Conservation (phyloP, 2,888 invertebrate species). For the Lasioglossum calceatum region DNA sequence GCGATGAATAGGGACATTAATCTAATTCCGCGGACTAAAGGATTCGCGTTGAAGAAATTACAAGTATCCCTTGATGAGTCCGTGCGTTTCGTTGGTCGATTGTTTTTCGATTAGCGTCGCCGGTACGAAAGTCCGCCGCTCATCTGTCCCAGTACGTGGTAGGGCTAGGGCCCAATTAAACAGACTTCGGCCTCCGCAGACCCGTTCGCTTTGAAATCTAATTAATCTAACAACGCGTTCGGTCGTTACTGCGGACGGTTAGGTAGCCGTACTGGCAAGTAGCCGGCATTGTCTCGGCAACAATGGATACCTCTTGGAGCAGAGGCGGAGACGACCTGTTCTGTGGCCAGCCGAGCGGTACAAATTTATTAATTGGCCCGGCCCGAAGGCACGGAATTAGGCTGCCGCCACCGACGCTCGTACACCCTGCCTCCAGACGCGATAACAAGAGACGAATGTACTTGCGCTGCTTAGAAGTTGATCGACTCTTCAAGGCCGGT, state of each 20-base stretch:
- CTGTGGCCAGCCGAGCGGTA: slow-evolving; percentile 71
- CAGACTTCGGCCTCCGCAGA: slow-evolving; percentile 30
- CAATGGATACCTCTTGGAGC: slow-evolving; percentile 75
- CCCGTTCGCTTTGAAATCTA: slow-evolving; percentile 71
- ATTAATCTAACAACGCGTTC: slow-evolving; percentile 74
- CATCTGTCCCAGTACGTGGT: background rate
- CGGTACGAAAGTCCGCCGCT: slow-evolving; percentile 1
- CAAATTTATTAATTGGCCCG: slow-evolving; percentile 80
- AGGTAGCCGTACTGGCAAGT: slow-evolving; percentile 76
- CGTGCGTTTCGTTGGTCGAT: background rate
- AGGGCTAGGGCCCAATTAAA: slow-evolving; percentile 49
- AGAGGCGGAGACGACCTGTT: slow-evolving; percentile 71
- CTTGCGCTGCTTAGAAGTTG: slow-evolving; percentile 36
- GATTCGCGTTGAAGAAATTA: slow-evolving; percentile 38
- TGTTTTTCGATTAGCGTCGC: slow-evolving; percentile 47
- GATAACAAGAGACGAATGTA: slow-evolving; percentile 46
- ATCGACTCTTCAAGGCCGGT: slow-evolving; percentile 35
- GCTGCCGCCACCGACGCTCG: slow-evolving; percentile 26
- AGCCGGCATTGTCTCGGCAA: slow-evolving; percentile 75
- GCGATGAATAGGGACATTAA: background rate
- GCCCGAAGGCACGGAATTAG: slow-evolving; percentile 67
- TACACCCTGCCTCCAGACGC: slow-evolving; percentile 18
- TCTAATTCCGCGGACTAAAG: background rate
- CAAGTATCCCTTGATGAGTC: slow-evolving; percentile 34
- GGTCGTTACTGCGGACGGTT: slow-evolving; percentile 69